phyloP scores from a whole-genome alignment of 2,888 invertebrate genomes.

The Gryllus longicercus region DNA sequence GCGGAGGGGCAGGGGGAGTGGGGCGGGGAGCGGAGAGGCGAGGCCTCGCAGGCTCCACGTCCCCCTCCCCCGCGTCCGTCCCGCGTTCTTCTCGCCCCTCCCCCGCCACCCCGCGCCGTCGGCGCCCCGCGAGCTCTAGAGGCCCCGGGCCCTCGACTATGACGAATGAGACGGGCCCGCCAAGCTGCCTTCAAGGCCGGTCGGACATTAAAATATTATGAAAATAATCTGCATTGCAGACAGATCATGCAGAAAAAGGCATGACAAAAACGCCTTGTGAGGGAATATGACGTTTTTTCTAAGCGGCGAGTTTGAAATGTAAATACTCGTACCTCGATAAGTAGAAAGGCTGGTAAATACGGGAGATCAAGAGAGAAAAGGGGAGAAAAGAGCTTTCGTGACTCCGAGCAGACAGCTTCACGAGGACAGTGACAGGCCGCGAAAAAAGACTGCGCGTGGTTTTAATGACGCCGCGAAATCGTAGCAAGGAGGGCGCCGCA shows the following conservation, averaged over 20 bases:
- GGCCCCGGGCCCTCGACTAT: neutral
- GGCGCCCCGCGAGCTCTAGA: neutral
- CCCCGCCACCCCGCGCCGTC: neutral
- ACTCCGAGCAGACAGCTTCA: no score
- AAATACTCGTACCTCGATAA: no score
- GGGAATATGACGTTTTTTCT: no score
- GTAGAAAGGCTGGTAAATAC: no score
- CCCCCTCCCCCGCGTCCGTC: neutral
- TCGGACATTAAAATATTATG: neutral
- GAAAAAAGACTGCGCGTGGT: no score
- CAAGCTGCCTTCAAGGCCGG: neutral
- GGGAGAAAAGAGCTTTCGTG: no score
- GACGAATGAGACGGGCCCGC: neutral
- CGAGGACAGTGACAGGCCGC: no score
- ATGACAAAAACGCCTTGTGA: no score
- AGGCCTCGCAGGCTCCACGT: neutral
- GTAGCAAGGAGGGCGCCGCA: no score
- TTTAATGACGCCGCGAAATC: no score
- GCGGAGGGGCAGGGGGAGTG: neutral
- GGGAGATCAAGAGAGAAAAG: no score
- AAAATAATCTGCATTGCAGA: conserved; percentile 9
- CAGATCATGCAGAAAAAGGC: neutral
- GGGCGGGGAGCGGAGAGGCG: neutral
- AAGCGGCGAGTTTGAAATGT: no score
- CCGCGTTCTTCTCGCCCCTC: neutral